These are phyloP conservation scores for Neostethus bicornis DNA, from an alignment of 2,797 vertebrate species.

Conservation along the genomic window DNA sequence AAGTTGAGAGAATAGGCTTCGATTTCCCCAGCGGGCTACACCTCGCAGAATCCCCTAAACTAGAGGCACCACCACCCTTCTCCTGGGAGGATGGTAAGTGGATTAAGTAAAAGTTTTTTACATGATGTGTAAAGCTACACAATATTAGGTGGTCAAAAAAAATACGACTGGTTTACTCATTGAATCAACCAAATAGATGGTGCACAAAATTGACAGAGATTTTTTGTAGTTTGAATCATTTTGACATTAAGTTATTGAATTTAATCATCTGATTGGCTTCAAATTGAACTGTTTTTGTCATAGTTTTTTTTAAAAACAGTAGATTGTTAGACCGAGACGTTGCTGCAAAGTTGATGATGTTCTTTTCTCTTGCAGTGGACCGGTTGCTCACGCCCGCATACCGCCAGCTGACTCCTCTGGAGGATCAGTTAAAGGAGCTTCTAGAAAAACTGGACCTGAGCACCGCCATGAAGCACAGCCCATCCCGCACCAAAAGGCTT, in stretches of 20 bases:
- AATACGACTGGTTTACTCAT: too few species aligned
- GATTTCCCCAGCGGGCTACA: constrained; percentile 91
- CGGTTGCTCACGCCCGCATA: constrained; percentile 88
- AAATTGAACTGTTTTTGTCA: background rate
- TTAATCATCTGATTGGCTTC: background rate
- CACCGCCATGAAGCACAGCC: constrained; percentile 93
- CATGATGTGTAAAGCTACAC: too few species aligned
- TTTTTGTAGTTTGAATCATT: too few species aligned
- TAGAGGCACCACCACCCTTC: constrained; percentile 82
- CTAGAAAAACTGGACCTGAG: constrained; percentile 94
- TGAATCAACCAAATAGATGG: too few species aligned
- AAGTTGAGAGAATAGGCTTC: constrained; percentile 88
- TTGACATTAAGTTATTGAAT: background rate
- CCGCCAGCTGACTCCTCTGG: constrained; percentile 85
- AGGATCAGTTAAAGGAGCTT: constrained; percentile 91
- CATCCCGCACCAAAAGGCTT: constrained; percentile 93
- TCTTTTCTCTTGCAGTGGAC: constrained; percentile 84
- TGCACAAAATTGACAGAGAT: too few species aligned
- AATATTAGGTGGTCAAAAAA: too few species aligned
- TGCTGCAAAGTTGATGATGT: constrained; percentile 3
- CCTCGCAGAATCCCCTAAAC: constrained; percentile 84
- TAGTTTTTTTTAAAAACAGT: background rate
- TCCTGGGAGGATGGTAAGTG: constrained; percentile 94
- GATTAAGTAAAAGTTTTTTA: too few species aligned
- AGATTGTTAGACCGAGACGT: background rate